Base-by-base conservation (phyloP, 2,888 invertebrate species). In the Melipona bicolor region DNA sequence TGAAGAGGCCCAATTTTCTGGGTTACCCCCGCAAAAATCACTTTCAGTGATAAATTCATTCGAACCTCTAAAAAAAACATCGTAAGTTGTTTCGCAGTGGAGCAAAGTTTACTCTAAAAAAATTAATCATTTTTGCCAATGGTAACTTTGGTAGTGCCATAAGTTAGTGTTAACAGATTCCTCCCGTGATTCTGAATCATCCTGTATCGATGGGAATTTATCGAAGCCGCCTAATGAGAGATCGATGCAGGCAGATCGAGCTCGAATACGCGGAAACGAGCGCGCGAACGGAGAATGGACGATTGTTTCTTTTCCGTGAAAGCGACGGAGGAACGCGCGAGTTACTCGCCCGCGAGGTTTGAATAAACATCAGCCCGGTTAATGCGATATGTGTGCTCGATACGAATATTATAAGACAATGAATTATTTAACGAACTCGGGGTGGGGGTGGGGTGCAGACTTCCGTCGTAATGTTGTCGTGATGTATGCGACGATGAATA, bases 341-440 rank as follows among this genome's bases (percentile, higher is more conserved):
- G 19, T 6, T 13, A 69, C 50, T 24, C 52, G 21, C 9, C 1
- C 1, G 27, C 62, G 21, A 21, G 3, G 19, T 32, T 49, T 52
- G 77, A 76, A 75, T 69, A 75, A 73, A 78, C 54, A 56, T 54
- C 21, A 24, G 4, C 49, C 64, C 36, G 32, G 54, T 3, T 27
- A 65, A 65, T 19, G 21, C 76, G 68, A 79, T 62, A 69, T 61
- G 56, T 21, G 56, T 3, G 56, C 36, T n/a, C 50, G 52, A 65
- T 65, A 67, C 61, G 82, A 82, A 82, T 82, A 71, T 82, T 71
- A 81, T 67, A 75, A 81, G 82, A 75, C 52, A 75, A 82, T 75
- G 82, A 82, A 82, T 81, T 81, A 82, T 82, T 82, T 71, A 71
- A 43, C 75, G 59, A 71, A 49, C 49, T 32, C 24, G 52, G 2